These are phyloP conservation scores for Peribatodes rhomboidaria DNA, from an alignment of 2,888 invertebrate species.

Conservation along the genomic window DNA sequence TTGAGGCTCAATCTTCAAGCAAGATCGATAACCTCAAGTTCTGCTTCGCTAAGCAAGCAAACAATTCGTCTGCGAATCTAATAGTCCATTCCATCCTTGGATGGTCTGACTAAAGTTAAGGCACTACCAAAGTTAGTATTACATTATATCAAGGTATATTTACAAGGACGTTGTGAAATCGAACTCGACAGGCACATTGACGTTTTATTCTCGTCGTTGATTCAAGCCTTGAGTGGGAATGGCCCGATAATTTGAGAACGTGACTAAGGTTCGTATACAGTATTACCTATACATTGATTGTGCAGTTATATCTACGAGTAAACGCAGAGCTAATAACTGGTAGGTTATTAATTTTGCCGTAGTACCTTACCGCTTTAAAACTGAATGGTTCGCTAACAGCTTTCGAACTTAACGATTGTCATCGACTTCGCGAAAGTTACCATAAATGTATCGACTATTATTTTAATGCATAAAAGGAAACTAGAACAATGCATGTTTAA, in stretches of 20 bases:
- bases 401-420: no score
- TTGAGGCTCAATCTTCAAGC: background rate
- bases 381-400: no score
- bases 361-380: no score
- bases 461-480: background rate
- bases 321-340: no score
- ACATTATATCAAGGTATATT: background rate
- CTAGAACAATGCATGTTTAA: background rate
- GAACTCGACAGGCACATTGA: background rate
- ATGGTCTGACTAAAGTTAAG: background rate
- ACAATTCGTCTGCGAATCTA: slow-evolving; percentile 2
- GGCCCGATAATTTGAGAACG: background rate
- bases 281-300: background rate
- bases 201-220: background rate
- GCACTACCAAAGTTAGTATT: background rate
- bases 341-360: no score
- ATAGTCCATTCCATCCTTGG: slow-evolving; percentile 5
- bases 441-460: background rate
- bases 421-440: no score
- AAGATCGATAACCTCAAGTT: slow-evolving; percentile 10
- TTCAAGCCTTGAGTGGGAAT: background rate
- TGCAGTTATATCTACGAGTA: no score
- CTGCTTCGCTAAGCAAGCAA: slow-evolving; percentile 19
- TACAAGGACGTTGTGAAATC: background rate
- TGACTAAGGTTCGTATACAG: background rate